phyloP scores from a whole-genome alignment of 2,888 invertebrate species.

The Tholera decimalis region DNA sequence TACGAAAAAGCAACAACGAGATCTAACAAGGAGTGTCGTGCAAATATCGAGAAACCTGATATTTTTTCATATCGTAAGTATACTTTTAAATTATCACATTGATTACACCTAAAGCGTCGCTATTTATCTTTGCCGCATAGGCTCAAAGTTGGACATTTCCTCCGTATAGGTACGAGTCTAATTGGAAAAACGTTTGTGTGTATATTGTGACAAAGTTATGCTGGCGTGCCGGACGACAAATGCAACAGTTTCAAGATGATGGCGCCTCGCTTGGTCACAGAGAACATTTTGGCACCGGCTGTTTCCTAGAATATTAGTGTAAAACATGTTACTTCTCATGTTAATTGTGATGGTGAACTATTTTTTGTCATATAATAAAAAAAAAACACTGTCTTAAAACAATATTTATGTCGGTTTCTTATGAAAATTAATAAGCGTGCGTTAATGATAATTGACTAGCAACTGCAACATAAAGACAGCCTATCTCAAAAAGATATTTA shows the following conservation, averaged over 20 bases:
- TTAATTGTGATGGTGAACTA: conserved; percentile 21
- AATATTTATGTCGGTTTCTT: conserved; percentile 14
- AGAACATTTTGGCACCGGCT: conserved; percentile 86
- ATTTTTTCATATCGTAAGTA: conserved; percentile 16
- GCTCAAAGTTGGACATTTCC: conserved; percentile 32
- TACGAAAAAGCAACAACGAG: not conserved
- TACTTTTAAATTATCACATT: conserved; percentile 39
- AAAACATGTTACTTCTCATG: conserved; percentile 67
- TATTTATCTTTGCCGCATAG: conserved; percentile 24
- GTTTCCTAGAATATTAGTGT: conserved; percentile 88
- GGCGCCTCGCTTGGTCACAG: conserved; percentile 85
- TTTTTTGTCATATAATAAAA: conserved; percentile 12
- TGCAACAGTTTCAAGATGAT: conserved; percentile 72
- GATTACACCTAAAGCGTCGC: conserved; percentile 38
- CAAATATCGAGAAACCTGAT: conserved; percentile 2
- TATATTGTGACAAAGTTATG: conserved; percentile 42
- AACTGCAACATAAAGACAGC: conserved; percentile 68
- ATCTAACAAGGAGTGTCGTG: conserved; percentile 7
- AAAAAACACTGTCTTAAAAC: conserved; percentile 17
- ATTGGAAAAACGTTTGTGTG: conserved; percentile 56
- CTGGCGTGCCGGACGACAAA: conserved; percentile 69
- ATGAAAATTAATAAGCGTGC: conserved; percentile 31
- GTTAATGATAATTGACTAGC: conserved; percentile 25
- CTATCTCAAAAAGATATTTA: conserved; percentile 62
- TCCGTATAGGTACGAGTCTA: conserved; percentile 39